phyloP scores from a whole-genome alignment of 2,888 invertebrate genomes.

The Craniophora ligustri region DNA sequence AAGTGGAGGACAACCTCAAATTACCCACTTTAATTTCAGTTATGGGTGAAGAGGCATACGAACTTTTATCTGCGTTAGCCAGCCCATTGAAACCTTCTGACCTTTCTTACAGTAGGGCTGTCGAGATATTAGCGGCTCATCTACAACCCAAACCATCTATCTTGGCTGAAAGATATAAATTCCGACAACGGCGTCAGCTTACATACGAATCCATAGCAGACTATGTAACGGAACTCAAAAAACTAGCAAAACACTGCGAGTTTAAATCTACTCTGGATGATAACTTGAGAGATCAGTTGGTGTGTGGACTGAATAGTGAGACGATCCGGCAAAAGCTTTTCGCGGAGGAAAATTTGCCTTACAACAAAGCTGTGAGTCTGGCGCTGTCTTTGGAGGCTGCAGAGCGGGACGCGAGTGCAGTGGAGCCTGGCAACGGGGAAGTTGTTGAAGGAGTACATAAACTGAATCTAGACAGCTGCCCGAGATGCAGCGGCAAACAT shows the following conservation, averaged over 20 bases:
- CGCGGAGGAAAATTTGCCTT: not conserved
- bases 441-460: not conserved
- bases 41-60: slow-evolving; percentile 13
- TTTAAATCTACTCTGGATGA: not conserved
- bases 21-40: slow-evolving; percentile 9
- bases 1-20: not conserved
- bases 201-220: not conserved
- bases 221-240: not conserved
- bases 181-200: not conserved
- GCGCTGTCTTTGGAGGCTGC: not conserved
- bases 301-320: not conserved
- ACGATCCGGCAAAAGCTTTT: not conserved
- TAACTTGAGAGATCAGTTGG: too few species aligned
- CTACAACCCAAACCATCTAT: not conserved
- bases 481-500: not conserved
- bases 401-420: not conserved
- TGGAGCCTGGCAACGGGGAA: not conserved
- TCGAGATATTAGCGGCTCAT: not conserved
- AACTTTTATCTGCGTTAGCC: slow-evolving; percentile 4
- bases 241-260: not conserved
- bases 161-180: not conserved
- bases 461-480: not conserved
- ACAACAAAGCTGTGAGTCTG: not conserved
- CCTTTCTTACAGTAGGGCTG: not conserved
- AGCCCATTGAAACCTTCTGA: not conserved